phyloP scores from a whole-genome alignment of 64 coral and sea anemone genomes.

The Montipora cactus region DNA sequence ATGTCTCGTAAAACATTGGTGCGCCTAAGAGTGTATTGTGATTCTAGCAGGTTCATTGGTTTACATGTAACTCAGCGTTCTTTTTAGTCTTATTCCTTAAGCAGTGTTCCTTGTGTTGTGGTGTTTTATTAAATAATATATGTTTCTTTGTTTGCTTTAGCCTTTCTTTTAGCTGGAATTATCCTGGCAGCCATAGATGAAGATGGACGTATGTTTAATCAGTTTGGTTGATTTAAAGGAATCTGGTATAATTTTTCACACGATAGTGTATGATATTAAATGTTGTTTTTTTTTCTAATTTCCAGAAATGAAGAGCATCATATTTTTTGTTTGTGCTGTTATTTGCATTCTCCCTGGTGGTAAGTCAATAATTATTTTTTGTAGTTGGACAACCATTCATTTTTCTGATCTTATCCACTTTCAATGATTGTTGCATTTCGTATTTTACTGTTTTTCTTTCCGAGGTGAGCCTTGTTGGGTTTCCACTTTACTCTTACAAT shows the following conservation, averaged over 20 bases:
- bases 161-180: slow-evolving; percentile 92
- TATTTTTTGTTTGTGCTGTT: slow-evolving; percentile 96
- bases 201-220: slow-evolving; percentile 63
- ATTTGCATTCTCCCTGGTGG: slow-evolving; percentile 98
- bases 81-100: too few relatives aligned
- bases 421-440: too few relatives aligned
- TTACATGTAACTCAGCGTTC: too few relatives aligned
- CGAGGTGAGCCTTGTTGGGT: too few relatives aligned
- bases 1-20: too few relatives aligned
- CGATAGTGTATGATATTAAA: not conserved
- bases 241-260: not conserved
- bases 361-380: slow-evolving; percentile 20
- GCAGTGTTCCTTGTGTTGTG: too few relatives aligned
- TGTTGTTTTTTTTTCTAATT: not conserved
- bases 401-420: not conserved
- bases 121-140: not conserved
- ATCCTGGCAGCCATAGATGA: slow-evolving; percentile 65
- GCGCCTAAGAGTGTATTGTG: too few relatives aligned
- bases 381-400: not conserved
- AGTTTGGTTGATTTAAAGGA: too few relatives aligned
- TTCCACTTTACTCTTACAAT: too few relatives aligned
- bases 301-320: slow-evolving; percentile 87
- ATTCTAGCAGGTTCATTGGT: too few relatives aligned
- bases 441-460: too few relatives aligned
- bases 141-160: slow-evolving; percentile 25